Evolutionary conservation across 2,113 vertebrate species (phyloP), one percentile per base, ranked within the genome.

Genomic region (Hiodon alosoides): DNA sequence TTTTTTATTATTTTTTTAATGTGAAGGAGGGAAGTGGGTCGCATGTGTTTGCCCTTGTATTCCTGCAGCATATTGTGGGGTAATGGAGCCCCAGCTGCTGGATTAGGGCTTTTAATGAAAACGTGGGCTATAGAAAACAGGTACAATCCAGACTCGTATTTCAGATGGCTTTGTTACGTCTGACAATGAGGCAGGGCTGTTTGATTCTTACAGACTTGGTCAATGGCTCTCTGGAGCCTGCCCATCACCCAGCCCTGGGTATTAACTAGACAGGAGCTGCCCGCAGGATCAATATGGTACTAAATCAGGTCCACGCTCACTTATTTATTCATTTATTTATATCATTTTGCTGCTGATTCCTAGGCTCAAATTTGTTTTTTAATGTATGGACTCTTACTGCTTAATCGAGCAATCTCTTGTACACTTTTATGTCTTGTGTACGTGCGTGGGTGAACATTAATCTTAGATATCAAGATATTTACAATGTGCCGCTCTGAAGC

Each of bases 21-120:
- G 61, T 14, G 86, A 83, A 83, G 82, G 83, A 82, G 84, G 85
- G 88, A 86, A 86, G 86, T 85, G 83, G 88, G 88, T 90, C 89
- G 87, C 85, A 88, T 89, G 86, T 92, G 89, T 90, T 90, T 92
- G 89, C 91, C 91, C 90, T 91, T 90, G 88, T 86, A 87, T 85
- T 85, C 81, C 82, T 83, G 80, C 84, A 75, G 83, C 86, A 84
- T 84, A 82, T 85, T 86, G 85, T 89, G 84, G 77, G 83, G 77
- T 72, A 76, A 66, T 16, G 84, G 87, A 87, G 89, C 84, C 91
- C 86, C 91, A 92, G 89, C 89, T 91, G 85, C 83, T 83, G 79
- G 82, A 86, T 78, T 75, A 73, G 82, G 85, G 77, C 71, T 87
- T 69, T 86, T 85, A 87, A 87, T 90, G 85, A 88, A 90, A 89